A percentile compares a stretch with the other conserved stretches of the same genome.
Conservation (phyloP, 2,113 vertebrate genomes). For the Okapia johnstoni region DNA sequence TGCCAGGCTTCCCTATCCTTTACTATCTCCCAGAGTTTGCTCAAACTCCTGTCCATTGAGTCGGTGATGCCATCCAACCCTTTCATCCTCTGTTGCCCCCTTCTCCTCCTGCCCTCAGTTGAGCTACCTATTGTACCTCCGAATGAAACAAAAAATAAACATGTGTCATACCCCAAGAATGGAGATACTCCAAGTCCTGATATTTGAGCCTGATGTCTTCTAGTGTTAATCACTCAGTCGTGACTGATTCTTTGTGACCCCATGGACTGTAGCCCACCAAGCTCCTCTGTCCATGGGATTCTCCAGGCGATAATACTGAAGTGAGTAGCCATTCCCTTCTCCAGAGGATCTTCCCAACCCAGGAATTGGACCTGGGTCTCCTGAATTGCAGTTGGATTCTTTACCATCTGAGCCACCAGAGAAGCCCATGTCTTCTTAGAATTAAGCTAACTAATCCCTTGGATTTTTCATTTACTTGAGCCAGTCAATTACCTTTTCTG, state of each 20-base stretch:
- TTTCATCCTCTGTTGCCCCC: neutral
- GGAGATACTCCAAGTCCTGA: neutral
- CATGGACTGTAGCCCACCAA: neutral
- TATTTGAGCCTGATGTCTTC: neutral
- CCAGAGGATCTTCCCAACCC: neutral
- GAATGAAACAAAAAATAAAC: neutral
- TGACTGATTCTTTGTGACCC: rapidly evolving
- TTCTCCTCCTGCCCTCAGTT: neutral
- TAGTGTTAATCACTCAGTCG: rapidly evolving
- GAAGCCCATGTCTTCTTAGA: neutral
- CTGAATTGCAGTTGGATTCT: neutral
- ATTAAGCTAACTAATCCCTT: neutral
- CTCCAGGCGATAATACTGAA: neutral
- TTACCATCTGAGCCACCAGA: neutral
- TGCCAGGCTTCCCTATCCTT: neutral
- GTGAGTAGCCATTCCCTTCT: neutral
- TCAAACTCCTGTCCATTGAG: neutral
- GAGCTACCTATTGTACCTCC: neutral
- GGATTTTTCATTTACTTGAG: neutral
- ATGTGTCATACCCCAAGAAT: neutral
- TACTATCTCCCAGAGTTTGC: neutral
- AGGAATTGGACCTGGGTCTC: neutral
- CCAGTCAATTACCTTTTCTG: neutral
- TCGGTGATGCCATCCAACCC: neutral
- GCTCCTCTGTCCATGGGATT: neutral